phyloP scores from a whole-genome alignment of 2,113 vertebrate genomes.

The Brachypodius melanocephalos region DNA sequence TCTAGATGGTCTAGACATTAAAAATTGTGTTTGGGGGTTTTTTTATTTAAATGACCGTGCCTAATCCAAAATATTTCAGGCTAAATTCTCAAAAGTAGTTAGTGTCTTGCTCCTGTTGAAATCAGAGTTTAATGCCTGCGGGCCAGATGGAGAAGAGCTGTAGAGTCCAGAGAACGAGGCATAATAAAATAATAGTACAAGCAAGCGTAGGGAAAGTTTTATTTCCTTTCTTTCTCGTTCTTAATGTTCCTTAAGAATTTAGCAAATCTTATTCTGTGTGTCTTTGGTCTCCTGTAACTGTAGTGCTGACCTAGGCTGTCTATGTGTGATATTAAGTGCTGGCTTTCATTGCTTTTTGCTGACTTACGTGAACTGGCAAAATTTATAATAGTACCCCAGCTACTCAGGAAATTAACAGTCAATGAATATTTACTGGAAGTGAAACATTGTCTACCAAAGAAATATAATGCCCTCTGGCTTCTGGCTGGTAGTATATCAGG shows the following conservation, averaged over 20 bases:
- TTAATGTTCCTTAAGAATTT: not conserved
- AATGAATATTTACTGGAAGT: constrained; percentile 41
- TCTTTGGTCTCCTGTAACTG: not conserved
- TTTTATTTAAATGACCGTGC: not conserved
- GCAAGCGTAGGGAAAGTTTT: not conserved
- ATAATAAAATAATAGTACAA: not conserved
- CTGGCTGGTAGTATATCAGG: constrained; percentile 7
- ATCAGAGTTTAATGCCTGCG: not conserved
- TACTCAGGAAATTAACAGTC: constrained; percentile 53
- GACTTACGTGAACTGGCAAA: not conserved
- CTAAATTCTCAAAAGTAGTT: not conserved
- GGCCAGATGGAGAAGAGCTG: not conserved
- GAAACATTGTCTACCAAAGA: not conserved
- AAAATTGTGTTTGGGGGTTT: not conserved
- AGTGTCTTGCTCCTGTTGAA: not conserved
- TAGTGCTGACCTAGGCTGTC: constrained; percentile 14
- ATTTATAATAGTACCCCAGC: constrained; percentile 19
- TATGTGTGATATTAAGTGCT: not conserved
- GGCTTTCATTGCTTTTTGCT: not conserved
- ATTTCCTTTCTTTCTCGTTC: not conserved
- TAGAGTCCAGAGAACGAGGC: not conserved
- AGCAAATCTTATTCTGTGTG: not conserved
- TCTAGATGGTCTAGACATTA: not conserved
- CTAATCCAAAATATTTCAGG: not conserved
- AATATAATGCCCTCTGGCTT: constrained; percentile 27